A percentile compares a stretch with the other conserved stretches of the same genome.
phyloP scores from a whole-genome alignment of 2,888 invertebrate genomes.

The Patella caerulea region DNA sequence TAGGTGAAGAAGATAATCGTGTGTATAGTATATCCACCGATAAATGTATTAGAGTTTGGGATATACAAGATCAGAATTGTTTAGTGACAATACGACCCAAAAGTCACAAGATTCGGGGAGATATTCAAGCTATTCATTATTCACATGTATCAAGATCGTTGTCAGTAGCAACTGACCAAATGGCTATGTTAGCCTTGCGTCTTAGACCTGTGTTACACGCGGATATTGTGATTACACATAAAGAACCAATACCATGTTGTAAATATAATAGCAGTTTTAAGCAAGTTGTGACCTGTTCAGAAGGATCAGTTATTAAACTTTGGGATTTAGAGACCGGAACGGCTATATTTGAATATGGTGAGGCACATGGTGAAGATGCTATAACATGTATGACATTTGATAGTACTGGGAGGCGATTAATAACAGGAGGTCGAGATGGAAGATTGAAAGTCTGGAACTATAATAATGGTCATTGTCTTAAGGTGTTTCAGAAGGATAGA shows the following conservation, averaged over 20 bases:
- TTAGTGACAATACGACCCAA: constrained; percentile 70
- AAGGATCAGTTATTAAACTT: constrained; percentile 71
- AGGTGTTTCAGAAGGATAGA: constrained; percentile 56
- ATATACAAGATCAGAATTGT: constrained; percentile 70
- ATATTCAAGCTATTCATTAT: constrained; percentile 71
- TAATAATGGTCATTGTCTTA: constrained; percentile 71
- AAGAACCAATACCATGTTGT: constrained; percentile 68
- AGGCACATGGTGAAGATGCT: constrained; percentile 69
- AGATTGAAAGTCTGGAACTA: constrained; percentile 71
- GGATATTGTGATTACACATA: constrained; percentile 70
- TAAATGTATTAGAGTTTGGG: constrained; percentile 71
- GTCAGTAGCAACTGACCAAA: constrained; percentile 70
- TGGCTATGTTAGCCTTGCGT: constrained; percentile 67
- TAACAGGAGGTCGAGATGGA: constrained; percentile 71
- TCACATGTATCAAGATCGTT: constrained; percentile 66
- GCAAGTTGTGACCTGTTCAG: constrained; percentile 70
- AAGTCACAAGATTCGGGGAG: constrained; percentile 71
- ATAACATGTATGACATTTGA: constrained; percentile 72
- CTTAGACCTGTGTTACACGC: constrained; percentile 66
- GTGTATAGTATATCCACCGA: constrained; percentile 72
- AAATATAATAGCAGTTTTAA: constrained; percentile 70
- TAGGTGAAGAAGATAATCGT: constrained; percentile 70
- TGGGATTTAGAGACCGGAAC: constrained; percentile 72
- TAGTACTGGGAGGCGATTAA: constrained; percentile 67
- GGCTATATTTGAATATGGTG: constrained; percentile 70